phyloP scores from a whole-genome alignment of 1,140 invertebrate genomes.

The Lucilia sericata region DNA sequence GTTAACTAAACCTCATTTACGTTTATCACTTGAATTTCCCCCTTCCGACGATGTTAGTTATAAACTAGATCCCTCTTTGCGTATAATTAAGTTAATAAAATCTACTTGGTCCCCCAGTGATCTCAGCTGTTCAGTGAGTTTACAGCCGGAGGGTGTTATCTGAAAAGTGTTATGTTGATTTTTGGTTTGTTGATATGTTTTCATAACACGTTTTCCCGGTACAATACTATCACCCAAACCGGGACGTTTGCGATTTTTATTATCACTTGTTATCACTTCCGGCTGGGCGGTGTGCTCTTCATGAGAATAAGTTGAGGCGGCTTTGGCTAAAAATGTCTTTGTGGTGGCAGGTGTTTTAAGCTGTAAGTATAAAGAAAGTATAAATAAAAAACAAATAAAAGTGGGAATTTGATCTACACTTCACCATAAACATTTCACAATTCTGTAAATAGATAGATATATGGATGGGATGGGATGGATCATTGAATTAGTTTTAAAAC shows the following conservation, averaged over 20 bases:
- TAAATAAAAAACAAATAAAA: no score
- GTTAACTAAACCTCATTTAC: slow-evolving; percentile 30
- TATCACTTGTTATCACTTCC: neutral
- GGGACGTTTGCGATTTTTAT: slow-evolving; percentile 77
- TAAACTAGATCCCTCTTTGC: slow-evolving; percentile 46
- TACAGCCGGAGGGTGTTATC: slow-evolving; percentile 52
- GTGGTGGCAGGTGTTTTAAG: no score
- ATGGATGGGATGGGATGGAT: no score
- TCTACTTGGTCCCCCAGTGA: slow-evolving; percentile 52
- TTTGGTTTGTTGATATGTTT: slow-evolving; percentile 76
- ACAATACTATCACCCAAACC: slow-evolving; percentile 82
- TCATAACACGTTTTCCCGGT: slow-evolving; percentile 87
- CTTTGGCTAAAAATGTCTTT: neutral
- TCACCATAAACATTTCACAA: no score
- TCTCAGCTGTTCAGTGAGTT: slow-evolving; percentile 51
- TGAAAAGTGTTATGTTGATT: slow-evolving; percentile 49
- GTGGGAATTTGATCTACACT: no score
- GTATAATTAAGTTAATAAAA: slow-evolving; percentile 53
- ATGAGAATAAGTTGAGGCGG: neutral
- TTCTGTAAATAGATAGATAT: no score
- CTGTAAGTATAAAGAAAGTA: no score
- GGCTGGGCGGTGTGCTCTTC: neutral
- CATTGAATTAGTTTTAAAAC: no score
- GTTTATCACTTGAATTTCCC: slow-evolving; percentile 38
- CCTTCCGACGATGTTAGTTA: neutral